Conservation (phyloP, 1,140 invertebrate species). For the Chlorops oryzae region DNA sequence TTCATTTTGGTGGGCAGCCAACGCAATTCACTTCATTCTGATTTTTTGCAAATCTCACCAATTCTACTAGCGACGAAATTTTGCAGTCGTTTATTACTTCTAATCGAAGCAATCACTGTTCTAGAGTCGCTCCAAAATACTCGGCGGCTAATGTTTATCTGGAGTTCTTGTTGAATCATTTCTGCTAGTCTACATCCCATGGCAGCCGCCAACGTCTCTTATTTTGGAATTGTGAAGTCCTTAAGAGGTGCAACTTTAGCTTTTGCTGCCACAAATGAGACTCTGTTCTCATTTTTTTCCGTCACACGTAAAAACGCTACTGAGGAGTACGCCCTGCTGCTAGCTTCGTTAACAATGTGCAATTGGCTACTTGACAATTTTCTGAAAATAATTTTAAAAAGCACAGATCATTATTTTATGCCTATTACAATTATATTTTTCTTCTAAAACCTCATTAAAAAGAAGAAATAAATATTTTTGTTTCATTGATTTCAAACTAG, state of each 20-base stretch:
- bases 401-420: too few relatives aligned
- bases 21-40: constrained; percentile 17
- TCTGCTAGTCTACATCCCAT: constrained; percentile 29
- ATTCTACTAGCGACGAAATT: constrained; percentile 44
- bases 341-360: not conserved
- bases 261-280: constrained; percentile 21
- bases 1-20: constrained; percentile 28
- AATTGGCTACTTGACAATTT: too few relatives aligned
- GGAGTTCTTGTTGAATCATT: not conserved
- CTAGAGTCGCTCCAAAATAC: constrained; percentile 41
- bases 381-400: too few relatives aligned
- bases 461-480: too few relatives aligned
- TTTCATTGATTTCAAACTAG: too few relatives aligned
- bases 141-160: not conserved
- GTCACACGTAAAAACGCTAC: not conserved
- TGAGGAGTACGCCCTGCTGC: not conserved
- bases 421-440: too few relatives aligned
- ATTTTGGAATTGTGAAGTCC: constrained; percentile 32
- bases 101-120: constrained; percentile 37
- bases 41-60: constrained; percentile 36
- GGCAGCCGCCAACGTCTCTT: constrained; percentile 44
- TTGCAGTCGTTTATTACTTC: constrained; percentile 18
- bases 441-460: too few relatives aligned
- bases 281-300: not conserved
- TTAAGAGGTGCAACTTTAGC: constrained; percentile 37